These are phyloP conservation scores for Barbus barbus DNA, from an alignment of 2,113 vertebrate species.

Conservation along the genomic window DNA sequence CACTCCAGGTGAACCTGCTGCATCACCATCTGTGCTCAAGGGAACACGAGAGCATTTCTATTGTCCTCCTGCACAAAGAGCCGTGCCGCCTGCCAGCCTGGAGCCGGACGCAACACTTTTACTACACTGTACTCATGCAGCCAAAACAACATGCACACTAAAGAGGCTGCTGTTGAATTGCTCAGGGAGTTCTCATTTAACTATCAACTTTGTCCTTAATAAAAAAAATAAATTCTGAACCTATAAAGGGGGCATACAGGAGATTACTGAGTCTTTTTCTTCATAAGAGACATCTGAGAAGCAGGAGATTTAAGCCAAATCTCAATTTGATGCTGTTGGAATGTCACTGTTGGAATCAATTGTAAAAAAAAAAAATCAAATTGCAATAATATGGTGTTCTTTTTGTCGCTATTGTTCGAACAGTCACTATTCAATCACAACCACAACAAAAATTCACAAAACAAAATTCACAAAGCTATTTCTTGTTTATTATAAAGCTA, in stretches of 20 bases:
- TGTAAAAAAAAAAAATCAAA: background rate
- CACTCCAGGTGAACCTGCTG: slow-evolving; percentile 45
- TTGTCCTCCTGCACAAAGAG: slow-evolving; percentile 58
- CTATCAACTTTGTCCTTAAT: background rate
- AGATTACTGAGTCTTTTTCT: too few species aligned
- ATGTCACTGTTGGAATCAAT: background rate
- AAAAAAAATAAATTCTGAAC: too few species aligned
- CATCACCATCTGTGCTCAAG: slow-evolving; percentile 44
- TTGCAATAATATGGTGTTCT: background rate
- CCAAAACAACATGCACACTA: slow-evolving; percentile 8
- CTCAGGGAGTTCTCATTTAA: slow-evolving; percentile 4
- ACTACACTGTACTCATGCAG: slow-evolving; percentile 11
- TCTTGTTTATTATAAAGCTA: background rate
- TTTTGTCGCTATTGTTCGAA: background rate
- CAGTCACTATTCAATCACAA: background rate
- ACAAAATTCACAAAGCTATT: background rate
- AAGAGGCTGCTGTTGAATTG: background rate
- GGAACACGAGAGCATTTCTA: slow-evolving; percentile 62
- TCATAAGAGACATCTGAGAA: background rate
- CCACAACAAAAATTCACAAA: background rate
- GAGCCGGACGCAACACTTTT: background rate
- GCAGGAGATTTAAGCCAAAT: background rate
- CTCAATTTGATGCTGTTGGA: background rate
- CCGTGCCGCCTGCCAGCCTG: too few species aligned
- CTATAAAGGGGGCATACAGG: too few species aligned